These are phyloP conservation scores for Eupithecia abbreviata DNA, from an alignment of 2,888 invertebrate species.

Conservation along the genomic window DNA sequence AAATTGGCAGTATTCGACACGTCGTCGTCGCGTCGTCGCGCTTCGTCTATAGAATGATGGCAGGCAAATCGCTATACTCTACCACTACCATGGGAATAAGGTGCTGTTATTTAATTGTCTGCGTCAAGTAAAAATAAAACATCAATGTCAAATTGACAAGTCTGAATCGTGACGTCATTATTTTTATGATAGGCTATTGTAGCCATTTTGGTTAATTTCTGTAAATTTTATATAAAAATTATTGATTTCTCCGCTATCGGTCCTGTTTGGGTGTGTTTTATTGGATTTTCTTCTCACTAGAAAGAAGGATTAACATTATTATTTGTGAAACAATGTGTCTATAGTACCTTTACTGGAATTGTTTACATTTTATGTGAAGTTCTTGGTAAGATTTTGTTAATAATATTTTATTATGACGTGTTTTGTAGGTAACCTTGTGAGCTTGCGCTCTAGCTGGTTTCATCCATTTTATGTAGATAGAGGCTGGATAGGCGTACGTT, in stretches of 20 bases:
- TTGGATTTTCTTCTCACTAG: conserved; percentile 25
- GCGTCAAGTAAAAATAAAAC: not conserved
- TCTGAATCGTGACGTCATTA: conserved; percentile 4
- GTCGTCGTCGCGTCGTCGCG: no score
- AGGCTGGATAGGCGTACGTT: not conserved
- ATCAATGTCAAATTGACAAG: conserved; percentile 8
- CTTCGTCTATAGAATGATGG: no score
- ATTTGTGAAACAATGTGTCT: not conserved
- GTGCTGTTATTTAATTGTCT: no score
- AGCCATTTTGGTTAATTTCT: conserved; percentile 68
- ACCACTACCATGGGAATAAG: no score
- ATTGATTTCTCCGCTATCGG: conserved; percentile 68
- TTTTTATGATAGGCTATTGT: conserved; percentile 29
- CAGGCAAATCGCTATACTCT: no score
- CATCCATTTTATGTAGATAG: conserved; percentile 17
- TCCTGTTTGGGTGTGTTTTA: conserved; percentile 43
- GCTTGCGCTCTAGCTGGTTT: conserved; percentile 16
- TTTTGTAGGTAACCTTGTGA: conserved; percentile 41
- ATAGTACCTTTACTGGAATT: not conserved
- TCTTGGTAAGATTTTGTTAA: conserved; percentile 64
- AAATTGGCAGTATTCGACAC: no score
- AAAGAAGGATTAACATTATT: conserved; percentile 18
- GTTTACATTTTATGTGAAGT: conserved; percentile 22
- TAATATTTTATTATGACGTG: conserved; percentile 66
- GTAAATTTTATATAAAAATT: conserved; percentile 54